Percentiles rank a stretch among this genome's conserved stretches.
Evolutionary conservation across 2,113 vertebrate genomes (phyloP).

Genomic region (Indri indri): DNA sequence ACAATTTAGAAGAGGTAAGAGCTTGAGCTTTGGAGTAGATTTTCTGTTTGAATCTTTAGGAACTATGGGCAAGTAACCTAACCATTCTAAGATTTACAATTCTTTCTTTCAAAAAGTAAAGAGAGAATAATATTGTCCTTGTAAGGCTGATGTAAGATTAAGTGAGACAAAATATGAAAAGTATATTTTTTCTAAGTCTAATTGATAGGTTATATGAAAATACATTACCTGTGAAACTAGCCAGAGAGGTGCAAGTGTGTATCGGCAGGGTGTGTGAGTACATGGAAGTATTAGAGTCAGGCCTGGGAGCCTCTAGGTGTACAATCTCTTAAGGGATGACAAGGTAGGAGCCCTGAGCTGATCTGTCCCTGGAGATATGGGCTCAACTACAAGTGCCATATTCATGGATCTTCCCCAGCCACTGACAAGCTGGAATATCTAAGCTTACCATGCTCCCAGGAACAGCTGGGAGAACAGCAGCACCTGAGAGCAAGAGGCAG

Average conservation of each 20-base stretch:
- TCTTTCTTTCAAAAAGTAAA: neutral
- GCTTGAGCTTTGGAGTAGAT: too few species aligned
- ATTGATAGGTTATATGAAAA: neutral
- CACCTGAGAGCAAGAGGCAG: too few species aligned
- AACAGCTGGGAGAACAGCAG: too few species aligned
- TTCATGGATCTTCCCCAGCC: neutral
- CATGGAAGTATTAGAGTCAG: fast-evolving
- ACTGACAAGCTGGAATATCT: neutral
- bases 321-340: neutral
- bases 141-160: neutral
- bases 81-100: neutral
- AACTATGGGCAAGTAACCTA: neutral
- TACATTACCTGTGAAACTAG: neutral
- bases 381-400: too few species aligned
- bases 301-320: fast-evolving
- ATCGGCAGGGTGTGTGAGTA: neutral
- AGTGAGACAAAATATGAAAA: neutral
- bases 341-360: neutral
- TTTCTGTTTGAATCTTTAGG: neutral
- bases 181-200: neutral
- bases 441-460: fast-evolving
- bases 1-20: neutral
- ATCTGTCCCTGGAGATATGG: neutral
- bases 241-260: fast-evolving
- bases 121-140: neutral